Conservation (phyloP, 2,797 vertebrate genomes). For the Crossoptilon crossoptilon region DNA sequence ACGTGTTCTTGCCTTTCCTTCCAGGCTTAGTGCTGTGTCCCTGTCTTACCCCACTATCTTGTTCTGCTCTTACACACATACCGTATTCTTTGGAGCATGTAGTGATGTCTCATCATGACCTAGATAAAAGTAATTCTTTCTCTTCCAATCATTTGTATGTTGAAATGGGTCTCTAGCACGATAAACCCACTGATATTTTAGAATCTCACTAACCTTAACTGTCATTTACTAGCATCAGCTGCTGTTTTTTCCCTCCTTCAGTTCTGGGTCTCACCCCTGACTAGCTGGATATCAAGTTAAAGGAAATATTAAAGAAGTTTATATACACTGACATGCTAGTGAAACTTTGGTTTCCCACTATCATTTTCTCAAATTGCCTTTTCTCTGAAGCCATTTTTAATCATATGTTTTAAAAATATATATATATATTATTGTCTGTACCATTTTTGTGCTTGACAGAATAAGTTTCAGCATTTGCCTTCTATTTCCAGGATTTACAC, state of each 20-base stretch:
- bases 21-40: neutral
- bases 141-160: conserved; percentile 57
- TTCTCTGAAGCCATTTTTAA: neutral
- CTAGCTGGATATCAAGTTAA: neutral
- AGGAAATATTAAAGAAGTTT: conserved; percentile 37
- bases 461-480: conserved; percentile 24
- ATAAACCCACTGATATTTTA: conserved; percentile 66
- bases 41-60: neutral
- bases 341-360: neutral
- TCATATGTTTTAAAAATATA: neutral
- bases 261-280: neutral
- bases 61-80: neutral
- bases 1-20: conserved; percentile 17
- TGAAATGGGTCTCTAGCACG: conserved; percentile 47
- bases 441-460: conserved; percentile 15
- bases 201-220: conserved; percentile 2
- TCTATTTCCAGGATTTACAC: conserved; percentile 21
- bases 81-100: neutral
- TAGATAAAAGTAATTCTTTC: conserved; percentile 65
- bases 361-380: conserved; percentile 4
- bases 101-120: conserved; percentile 55
- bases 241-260: neutral
- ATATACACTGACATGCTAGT: neutral
- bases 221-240: conserved; percentile 25
- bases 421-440: neutral